Base-by-base conservation (phyloP, 2,113 vertebrate genomes). In the Saguinus midas region DNA sequence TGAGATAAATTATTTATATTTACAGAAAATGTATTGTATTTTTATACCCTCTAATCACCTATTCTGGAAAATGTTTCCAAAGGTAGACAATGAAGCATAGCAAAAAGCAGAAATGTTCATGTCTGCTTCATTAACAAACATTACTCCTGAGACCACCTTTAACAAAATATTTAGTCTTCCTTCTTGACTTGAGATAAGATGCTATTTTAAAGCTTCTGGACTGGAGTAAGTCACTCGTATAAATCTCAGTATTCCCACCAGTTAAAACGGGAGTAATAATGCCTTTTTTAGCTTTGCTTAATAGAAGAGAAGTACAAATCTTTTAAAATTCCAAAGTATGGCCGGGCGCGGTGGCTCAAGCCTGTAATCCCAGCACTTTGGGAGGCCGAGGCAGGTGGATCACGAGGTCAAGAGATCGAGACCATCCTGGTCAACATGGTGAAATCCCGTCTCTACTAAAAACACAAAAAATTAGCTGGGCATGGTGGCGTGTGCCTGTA, bases 141-240 rank as follows among this genome's bases (percentile, higher is more conserved):
- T 83, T 84, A 37, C 95, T 91, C 97, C 89, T 16, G 95, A 97
- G 97, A 98, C 97, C 23, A 48, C 25, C 86, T 95, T 94, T 97
- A 97, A 97, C 94, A 95, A 97, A 96, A 95, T 94, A 92, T 97
- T 97, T 96, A 92, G 94, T 96, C 91, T 97, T 52, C 16, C 16
- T 52, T 52, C 52, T 52, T 52, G 55, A 52, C 6, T 7, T 70
- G 58, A 10, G 68, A 9, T 45, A 68, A 55, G 35, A 32, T 13
- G 20, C 12, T 48, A 45, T 61, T 82, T 64, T 25, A n/a, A 50
- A 64, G 78, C 5, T 14, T 84, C 61, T 32, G 52, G 75, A 72
- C 10, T 43, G 23, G 14, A 75, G 27, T 45, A n/a, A 86, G 29
- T 88, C 73, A 35, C 64, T 91, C 76, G 50, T 43, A 75, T 1